These are phyloP conservation scores for Hydropsyche betteni DNA, from an alignment of 2,888 invertebrate genomes.

Conservation along the genomic window DNA sequence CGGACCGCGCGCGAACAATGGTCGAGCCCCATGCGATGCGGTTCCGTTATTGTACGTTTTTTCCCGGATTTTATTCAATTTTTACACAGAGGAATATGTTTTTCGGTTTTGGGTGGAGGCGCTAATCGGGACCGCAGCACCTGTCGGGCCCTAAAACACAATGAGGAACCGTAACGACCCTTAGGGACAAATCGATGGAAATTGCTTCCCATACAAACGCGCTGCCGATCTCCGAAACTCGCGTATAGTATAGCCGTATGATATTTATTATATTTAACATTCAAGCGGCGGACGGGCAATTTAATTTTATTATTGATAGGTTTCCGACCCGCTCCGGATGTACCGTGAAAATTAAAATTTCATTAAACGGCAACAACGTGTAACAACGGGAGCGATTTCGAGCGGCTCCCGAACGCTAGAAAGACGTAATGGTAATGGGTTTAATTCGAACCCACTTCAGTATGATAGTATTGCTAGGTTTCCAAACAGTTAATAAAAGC, in stretches of 20 bases:
- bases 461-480: no score
- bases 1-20: conserved; percentile 24
- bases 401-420: conserved; percentile 1
- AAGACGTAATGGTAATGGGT: conserved; percentile 16
- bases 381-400: conserved; percentile 18
- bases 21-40: neutral
- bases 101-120: conserved; percentile 4
- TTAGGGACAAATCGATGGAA: conserved; percentile 46
- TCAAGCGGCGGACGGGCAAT: conserved; percentile 26
- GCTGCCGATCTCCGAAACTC: neutral
- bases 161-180: conserved; percentile 26
- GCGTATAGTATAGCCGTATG: neutral
- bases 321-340: conserved; percentile 49
- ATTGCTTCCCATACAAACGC: conserved; percentile 47
- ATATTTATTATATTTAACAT: conserved; percentile 33
- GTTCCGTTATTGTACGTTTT: conserved; percentile 34
- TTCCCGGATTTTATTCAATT: conserved; percentile 14
- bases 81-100: neutral
- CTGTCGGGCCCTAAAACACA: conserved; percentile 25
- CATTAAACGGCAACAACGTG: conserved; percentile 29
- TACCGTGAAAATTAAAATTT: conserved; percentile 47
- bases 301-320: conserved; percentile 51
- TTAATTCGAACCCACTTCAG: neutral
- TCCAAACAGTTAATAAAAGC: no score
- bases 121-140: conserved; percentile 25